Evolutionary conservation across 2,113 vertebrate genomes (phyloP), one percentile per base, ranked within the genome.

Genomic region (Pteruthius melanotis): DNA sequence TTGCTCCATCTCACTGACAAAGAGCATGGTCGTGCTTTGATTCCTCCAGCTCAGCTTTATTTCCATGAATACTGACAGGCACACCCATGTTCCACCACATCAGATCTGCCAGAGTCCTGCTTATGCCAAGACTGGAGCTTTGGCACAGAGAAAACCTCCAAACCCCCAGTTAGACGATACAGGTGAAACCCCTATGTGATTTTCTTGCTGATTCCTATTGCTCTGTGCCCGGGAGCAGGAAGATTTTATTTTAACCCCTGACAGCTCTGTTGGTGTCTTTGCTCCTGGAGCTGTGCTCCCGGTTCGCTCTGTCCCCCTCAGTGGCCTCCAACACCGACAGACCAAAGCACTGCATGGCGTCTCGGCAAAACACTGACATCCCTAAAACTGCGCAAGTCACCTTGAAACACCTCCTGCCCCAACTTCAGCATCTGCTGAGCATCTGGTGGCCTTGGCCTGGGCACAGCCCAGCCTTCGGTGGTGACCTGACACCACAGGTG

Each of bases 21-120:
- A 52, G 40, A 71, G 16, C 23, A 6, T 0, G 1, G 15, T 7
- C 0, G 0, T 40, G 52, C 52, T 79, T 83, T 68, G 22, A 7
- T 45, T 13, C 56, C 17, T 35, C 39, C 59, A 60, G 60, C 19
- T 50, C 57, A 53, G 52, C 47, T 49, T 61, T 71, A 26, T 31
- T 53, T 75, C 59, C 74, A 15, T 22, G 16, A 40, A 21, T 15
- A 24, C 6, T 24, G 37, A 40, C 13, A 40, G 28, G 14, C 33
- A 64, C 13, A 17, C 15, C 39, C 3, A 6, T 22, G 39, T 20
- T 35, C 68, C 40, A 24, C 42, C 6, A 1, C n/a, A 26, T 12
- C 3, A 6, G 22, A 53, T 30, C 52, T 83, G 26, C 45, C 45
- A 35, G 42, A 49, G 45, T 20, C 76, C 52, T 61, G 42, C 52